Percentiles rank a stretch among this genome's conserved stretches.
phyloP scores from a whole-genome alignment of 2,797 vertebrate species.

The Xenopus petersii region DNA sequence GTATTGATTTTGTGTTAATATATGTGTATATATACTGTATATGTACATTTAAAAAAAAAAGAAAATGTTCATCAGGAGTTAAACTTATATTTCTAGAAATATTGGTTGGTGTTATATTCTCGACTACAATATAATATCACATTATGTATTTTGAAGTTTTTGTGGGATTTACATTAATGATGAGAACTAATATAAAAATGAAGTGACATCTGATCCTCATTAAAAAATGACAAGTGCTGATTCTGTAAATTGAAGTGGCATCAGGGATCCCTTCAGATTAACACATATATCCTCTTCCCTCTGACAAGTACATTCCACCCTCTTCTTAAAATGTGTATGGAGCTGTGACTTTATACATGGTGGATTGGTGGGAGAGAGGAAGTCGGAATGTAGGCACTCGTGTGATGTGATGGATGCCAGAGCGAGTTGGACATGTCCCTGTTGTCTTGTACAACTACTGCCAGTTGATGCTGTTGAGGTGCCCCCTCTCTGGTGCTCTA shows the following conservation, averaged over 20 bases:
- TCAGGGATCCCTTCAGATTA: slow-evolving; percentile 58
- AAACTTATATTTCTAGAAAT: too few relatives aligned
- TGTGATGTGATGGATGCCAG: slow-evolving; percentile 99
- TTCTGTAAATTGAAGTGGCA: slow-evolving; percentile 58
- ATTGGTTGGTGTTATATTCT: too few relatives aligned
- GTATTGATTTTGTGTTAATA: too few relatives aligned
- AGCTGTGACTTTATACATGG: slow-evolving; percentile 68
- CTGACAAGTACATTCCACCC: slow-evolving; percentile 49
- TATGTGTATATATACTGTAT: too few relatives aligned
- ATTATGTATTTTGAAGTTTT: too few relatives aligned
- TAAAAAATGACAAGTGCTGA: slow-evolving; percentile 25
- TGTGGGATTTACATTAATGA: too few relatives aligned
- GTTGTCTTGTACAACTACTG: slow-evolving; percentile 61
- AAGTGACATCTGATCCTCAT: too few relatives aligned
- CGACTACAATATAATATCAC: too few relatives aligned
- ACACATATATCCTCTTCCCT: slow-evolving; percentile 34
- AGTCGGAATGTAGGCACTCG: slow-evolving; percentile 85
- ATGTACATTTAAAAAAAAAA: too few relatives aligned
- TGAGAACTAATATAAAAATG: too few relatives aligned
- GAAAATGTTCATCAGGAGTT: too few relatives aligned
- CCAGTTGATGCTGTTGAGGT: slow-evolving; percentile 56
- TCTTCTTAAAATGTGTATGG: slow-evolving; percentile 56
- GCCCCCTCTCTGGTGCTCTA: slow-evolving; percentile 53
- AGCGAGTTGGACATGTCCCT: slow-evolving; percentile 80
- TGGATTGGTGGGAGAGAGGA: slow-evolving; percentile 62